Conservation (phyloP, 2,797 vertebrate genomes). For the Semotilus atromaculatus region DNA sequence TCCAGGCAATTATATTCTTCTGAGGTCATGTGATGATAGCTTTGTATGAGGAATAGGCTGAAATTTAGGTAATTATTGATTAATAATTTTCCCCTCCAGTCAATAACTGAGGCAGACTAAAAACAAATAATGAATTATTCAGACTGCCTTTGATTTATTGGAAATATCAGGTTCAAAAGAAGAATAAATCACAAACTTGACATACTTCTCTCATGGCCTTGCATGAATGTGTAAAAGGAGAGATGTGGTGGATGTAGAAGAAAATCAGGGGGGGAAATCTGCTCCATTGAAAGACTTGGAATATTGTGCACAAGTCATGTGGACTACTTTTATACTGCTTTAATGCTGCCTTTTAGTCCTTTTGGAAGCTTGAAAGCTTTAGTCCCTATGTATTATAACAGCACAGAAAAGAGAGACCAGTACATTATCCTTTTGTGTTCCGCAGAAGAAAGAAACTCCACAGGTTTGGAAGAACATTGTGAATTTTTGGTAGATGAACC, state of each 20-base stretch:
- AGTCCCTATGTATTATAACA: not conserved
- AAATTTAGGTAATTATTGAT: not conserved
- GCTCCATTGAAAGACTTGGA: not conserved
- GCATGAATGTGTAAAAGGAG: not conserved
- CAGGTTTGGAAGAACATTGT: not conserved
- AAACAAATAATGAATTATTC: not conserved
- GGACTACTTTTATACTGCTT: not conserved
- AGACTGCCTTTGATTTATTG: not conserved
- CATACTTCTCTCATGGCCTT: not conserved
- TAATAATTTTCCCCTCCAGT: not conserved
- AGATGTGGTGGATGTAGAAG: not conserved
- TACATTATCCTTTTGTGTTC: not conserved
- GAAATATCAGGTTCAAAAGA: not conserved
- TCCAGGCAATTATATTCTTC: not conserved
- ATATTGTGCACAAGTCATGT: not conserved
- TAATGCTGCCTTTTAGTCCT: not conserved
- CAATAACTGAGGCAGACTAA: not conserved
- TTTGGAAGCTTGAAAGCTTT: slow-evolving; percentile 1
- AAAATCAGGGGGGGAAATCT: not conserved
- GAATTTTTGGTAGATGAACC: not conserved
- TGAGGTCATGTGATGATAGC: not conserved
- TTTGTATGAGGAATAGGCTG: not conserved
- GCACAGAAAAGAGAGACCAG: slow-evolving; percentile 5
- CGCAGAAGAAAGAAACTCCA: not conserved
- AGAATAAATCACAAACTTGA: not conserved